Conservation (phyloP, 2,888 invertebrate genomes). For the Caenorhabditis sp. region DNA sequence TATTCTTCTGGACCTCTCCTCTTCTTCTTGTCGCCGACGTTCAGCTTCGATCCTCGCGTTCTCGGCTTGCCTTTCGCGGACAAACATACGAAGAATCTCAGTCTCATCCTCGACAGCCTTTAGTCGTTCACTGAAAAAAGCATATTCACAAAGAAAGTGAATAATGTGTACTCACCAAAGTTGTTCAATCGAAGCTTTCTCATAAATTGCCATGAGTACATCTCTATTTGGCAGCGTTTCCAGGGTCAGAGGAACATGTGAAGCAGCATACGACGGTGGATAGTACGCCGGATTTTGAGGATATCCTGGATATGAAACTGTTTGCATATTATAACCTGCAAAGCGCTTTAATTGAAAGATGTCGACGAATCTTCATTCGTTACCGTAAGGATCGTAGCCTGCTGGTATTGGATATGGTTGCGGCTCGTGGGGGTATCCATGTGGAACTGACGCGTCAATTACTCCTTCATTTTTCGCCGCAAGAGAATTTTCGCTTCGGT, state of each 20-base stretch:
- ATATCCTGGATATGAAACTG: not conserved
- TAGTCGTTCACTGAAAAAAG: constrained; percentile 14
- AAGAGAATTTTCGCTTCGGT: not conserved
- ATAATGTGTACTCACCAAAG: constrained; percentile 20
- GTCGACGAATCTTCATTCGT: not conserved
- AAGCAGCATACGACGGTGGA: not conserved
- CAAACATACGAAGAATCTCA: not conserved
- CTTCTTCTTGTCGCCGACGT: constrained; percentile 27
- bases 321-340: not conserved
- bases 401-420: not conserved
- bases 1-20: constrained; percentile 5
- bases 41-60: constrained; percentile 7
- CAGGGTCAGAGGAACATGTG: not conserved
- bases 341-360: not conserved
- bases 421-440: not conserved
- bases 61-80: not conserved
- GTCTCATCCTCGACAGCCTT: constrained; percentile 6
- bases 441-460: not conserved
- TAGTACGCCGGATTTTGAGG: not conserved
- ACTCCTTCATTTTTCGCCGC: not conserved
- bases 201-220: constrained; percentile 17
- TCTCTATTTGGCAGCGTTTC: constrained; percentile 36
- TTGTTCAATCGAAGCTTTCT: constrained; percentile 34
- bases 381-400: not conserved
- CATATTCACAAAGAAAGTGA: too few relatives aligned